A percentile compares a stretch with the other conserved stretches of the same genome.
Conservation (phyloP, 2,888 invertebrate species). For the Labia minor region DNA sequence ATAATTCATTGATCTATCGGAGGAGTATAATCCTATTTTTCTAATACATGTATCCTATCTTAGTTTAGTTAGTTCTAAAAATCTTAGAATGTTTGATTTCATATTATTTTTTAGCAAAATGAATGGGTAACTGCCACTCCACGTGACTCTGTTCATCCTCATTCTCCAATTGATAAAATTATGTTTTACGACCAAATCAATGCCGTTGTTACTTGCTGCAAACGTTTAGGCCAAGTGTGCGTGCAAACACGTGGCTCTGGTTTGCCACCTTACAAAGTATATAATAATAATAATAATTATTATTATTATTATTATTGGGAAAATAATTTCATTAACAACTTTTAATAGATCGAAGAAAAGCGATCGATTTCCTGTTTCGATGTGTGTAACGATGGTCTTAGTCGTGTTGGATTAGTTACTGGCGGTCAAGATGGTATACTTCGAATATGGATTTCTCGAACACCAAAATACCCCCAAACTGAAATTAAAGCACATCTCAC, state of each 20-base stretch:
- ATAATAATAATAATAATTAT: no score
- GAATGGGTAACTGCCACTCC: slow-evolving; percentile 39
- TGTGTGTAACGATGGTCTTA: slow-evolving; percentile 29
- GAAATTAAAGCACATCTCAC: background rate
- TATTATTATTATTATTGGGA: no score
- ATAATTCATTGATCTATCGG: no score
- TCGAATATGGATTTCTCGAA: slow-evolving; percentile 44
- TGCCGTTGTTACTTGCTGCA: slow-evolving; percentile 45
- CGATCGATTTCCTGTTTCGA: slow-evolving; percentile 40
- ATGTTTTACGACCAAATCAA: slow-evolving; percentile 39
- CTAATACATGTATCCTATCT: no score
- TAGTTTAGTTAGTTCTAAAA: no score
- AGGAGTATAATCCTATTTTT: no score
- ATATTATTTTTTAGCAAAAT: slow-evolving; percentile 39
- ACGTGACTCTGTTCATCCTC: slow-evolving; percentile 39
- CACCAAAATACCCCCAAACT: background rate
- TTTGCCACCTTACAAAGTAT: background rate
- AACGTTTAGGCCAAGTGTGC: slow-evolving; percentile 30
- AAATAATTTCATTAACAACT: no score
- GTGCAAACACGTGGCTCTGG: background rate
- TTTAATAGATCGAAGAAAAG: no score
- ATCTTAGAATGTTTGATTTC: no score
- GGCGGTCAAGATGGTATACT: slow-evolving; percentile 46
- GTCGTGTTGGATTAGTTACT: slow-evolving; percentile 39
- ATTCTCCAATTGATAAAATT: slow-evolving; percentile 41